Percentiles rank a stretch among this genome's conserved stretches.
These are phyloP conservation scores for Cebus imitator DNA, from an alignment of 2,113 vertebrate species.

Conservation along the genomic window DNA sequence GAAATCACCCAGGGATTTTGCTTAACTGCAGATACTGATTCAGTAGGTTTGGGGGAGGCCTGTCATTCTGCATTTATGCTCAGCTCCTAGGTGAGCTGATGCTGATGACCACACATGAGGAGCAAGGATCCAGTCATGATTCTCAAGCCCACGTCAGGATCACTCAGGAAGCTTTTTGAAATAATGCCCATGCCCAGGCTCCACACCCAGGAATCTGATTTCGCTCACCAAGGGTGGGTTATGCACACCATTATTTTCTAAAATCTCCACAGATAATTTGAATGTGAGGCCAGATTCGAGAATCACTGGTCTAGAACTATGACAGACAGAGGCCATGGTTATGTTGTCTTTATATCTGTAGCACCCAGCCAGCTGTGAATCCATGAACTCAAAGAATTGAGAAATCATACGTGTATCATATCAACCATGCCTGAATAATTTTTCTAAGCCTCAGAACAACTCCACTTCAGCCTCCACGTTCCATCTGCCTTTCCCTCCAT, in stretches of 20 bases:
- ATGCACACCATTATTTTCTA: neutral
- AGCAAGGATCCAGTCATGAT: neutral
- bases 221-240: neutral
- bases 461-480: neutral
- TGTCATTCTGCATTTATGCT: neutral
- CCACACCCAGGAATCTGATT: neutral
- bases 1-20: neutral
- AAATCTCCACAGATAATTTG: neutral
- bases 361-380: neutral
- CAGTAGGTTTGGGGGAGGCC: neutral
- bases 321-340: neutral
- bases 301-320: neutral
- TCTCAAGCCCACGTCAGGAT: neutral
- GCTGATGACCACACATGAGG: neutral
- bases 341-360: neutral
- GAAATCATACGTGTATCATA: neutral
- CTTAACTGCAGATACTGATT: neutral
- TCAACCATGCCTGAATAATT: neutral
- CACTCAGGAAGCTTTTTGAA: neutral
- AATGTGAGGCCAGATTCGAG: neutral
- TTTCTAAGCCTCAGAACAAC: neutral
- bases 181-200: neutral
- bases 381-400: neutral
- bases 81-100: rapidly evolving
- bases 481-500: neutral